phyloP scores from a whole-genome alignment of 2,888 invertebrate genomes.

The Galeruca laticollis region DNA sequence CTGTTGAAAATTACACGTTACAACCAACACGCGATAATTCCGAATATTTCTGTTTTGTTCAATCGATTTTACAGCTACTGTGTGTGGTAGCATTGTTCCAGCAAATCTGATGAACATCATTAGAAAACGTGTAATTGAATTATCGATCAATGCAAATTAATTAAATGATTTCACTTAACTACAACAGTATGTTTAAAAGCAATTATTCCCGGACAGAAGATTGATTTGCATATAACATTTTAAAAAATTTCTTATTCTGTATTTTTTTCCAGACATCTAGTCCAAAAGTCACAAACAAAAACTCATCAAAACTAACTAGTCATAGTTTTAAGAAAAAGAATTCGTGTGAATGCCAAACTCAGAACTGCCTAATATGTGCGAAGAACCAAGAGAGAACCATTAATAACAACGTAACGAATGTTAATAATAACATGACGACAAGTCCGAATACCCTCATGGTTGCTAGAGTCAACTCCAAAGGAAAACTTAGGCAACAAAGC shows the following conservation, averaged over 20 bases:
- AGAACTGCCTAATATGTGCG: slow-evolving; percentile 60
- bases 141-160: background rate
- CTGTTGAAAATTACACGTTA: background rate
- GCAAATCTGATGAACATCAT: background rate
- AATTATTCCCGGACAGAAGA: too few relatives aligned
- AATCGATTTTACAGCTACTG: background rate
- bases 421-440: slow-evolving; percentile 56
- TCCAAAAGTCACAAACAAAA: slow-evolving; percentile 52
- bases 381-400: slow-evolving; percentile 59
- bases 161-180: too few relatives aligned
- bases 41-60: slow-evolving; percentile 3
- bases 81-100: background rate
- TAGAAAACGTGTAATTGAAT: background rate
- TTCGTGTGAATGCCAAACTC: slow-evolving; percentile 55
- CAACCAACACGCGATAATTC: background rate
- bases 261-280: slow-evolving; percentile 47
- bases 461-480: slow-evolving; percentile 55
- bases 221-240: too few relatives aligned
- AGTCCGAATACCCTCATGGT: slow-evolving; percentile 60
- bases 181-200: too few relatives aligned
- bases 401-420: slow-evolving; percentile 61
- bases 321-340: slow-evolving; percentile 55
- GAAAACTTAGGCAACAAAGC: slow-evolving; percentile 64
- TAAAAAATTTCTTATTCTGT: too few relatives aligned
- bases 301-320: slow-evolving; percentile 62